These are phyloP conservation scores for Urechis unicinctus DNA, from an alignment of 2,888 invertebrate species.

Conservation along the genomic window DNA sequence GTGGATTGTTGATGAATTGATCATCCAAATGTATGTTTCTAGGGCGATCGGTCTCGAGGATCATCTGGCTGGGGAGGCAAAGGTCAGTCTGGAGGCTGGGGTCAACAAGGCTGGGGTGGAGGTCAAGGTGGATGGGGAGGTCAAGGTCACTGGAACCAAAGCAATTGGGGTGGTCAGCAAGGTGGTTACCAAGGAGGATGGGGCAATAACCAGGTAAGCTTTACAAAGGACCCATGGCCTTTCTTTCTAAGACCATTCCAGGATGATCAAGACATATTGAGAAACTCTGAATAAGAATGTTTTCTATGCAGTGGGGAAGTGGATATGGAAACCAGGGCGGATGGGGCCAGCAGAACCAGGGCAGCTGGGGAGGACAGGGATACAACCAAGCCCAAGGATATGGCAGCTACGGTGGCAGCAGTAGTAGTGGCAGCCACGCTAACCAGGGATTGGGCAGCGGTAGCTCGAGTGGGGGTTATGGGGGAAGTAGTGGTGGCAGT, in stretches of 20 bases:
- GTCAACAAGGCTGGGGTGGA: slow-evolving; percentile 9
- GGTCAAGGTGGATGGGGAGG: slow-evolving; percentile 9
- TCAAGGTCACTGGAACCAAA: background rate
- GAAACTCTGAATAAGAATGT: no score
- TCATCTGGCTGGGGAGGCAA: no score
- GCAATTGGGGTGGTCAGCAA: slow-evolving; percentile 9
- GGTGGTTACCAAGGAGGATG: slow-evolving; percentile 6
- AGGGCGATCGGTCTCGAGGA: no score
- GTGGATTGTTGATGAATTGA: no score
- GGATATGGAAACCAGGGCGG: no score
- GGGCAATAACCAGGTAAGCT: slow-evolving; percentile 13
- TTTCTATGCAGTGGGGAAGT: no score
- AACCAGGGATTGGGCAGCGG: slow-evolving; percentile 1
- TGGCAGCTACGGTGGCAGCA: slow-evolving; percentile 1
- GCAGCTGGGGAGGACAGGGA: slow-evolving; percentile 18
- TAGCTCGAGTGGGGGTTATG: no score
- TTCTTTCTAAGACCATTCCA: no score
- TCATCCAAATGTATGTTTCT: no score
- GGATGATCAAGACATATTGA: no score
- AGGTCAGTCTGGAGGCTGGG: slow-evolving; percentile 2
- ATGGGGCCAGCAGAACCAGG: slow-evolving; percentile 4
- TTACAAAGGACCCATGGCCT: slow-evolving; percentile 17
- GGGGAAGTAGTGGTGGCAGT: background rate
- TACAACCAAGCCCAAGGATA: slow-evolving; percentile 24
- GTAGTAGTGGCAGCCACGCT: background rate